Percentiles rank a stretch among this genome's conserved stretches.
These are phyloP conservation scores for Microtus pennsylvanicus DNA, from an alignment of 2,113 vertebrate genomes.

Conservation along the genomic window DNA sequence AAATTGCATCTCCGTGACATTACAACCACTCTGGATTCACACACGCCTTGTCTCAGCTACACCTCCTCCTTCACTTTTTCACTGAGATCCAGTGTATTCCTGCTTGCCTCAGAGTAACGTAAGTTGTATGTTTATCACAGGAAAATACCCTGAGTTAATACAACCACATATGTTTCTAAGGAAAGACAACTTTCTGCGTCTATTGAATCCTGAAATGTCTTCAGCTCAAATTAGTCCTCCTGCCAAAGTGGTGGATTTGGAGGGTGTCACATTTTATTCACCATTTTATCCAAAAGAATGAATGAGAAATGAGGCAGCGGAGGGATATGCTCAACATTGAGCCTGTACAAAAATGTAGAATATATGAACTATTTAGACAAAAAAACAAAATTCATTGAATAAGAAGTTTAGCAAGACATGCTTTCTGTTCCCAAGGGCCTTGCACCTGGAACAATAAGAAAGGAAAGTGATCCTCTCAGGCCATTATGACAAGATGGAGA, in stretches of 20 bases:
- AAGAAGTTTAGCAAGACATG: background rate
- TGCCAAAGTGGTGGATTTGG: background rate
- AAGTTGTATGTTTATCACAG: slow-evolving; percentile 24
- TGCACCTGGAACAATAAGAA: background rate
- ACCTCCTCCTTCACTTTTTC: background rate
- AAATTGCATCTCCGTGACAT: background rate
- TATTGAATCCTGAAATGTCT: background rate
- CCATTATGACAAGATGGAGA: background rate
- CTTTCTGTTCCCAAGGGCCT: background rate
- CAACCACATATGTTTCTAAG: background rate
- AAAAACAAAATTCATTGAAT: background rate
- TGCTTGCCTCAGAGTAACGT: background rate
- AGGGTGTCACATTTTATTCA: background rate
- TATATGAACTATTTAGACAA: background rate
- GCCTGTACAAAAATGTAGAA: background rate
- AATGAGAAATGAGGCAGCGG: background rate
- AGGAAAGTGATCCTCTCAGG: background rate
- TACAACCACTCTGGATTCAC: background rate
- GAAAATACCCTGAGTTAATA: background rate
- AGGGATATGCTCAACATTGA: background rate
- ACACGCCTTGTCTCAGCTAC: background rate
- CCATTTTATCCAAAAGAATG: background rate
- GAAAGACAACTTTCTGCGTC: background rate
- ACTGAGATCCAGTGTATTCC: background rate
- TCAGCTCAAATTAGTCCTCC: background rate